Conservation (phyloP, 2,113 vertebrate species). For the Guaruba guarouba region DNA sequence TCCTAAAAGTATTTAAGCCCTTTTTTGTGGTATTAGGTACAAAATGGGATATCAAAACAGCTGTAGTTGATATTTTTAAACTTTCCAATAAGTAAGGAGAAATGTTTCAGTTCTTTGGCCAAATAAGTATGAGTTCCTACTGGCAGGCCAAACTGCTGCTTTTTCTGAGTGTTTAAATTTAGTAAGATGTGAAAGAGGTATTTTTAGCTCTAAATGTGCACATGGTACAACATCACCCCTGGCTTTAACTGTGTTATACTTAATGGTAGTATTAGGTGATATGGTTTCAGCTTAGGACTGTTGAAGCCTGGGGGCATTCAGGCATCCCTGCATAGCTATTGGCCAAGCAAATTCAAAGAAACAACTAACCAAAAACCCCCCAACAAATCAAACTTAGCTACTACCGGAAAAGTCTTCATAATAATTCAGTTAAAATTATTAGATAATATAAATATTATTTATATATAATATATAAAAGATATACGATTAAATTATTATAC, state of each 20-base stretch:
- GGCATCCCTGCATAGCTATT: neutral
- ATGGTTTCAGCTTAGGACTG: neutral
- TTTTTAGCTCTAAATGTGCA: neutral
- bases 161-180: neutral
- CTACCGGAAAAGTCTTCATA: neutral
- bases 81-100: neutral
- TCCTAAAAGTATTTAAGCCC: neutral
- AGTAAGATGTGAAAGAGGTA: neutral
- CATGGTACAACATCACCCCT: neutral
- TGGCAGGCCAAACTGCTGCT: neutral
- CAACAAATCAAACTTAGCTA: neutral
- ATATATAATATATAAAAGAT: neutral
- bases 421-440: neutral
- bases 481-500: neutral
- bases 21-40: neutral
- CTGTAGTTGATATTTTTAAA: neutral
- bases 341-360: neutral
- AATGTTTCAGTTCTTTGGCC: neutral
- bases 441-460: neutral
- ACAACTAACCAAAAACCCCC: fast-evolving
- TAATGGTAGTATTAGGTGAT: neutral
- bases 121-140: neutral
- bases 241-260: neutral
- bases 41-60: neutral
- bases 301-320: neutral